Conservation (phyloP, 2,888 invertebrate species). For the Nomada hirtipes region DNA sequence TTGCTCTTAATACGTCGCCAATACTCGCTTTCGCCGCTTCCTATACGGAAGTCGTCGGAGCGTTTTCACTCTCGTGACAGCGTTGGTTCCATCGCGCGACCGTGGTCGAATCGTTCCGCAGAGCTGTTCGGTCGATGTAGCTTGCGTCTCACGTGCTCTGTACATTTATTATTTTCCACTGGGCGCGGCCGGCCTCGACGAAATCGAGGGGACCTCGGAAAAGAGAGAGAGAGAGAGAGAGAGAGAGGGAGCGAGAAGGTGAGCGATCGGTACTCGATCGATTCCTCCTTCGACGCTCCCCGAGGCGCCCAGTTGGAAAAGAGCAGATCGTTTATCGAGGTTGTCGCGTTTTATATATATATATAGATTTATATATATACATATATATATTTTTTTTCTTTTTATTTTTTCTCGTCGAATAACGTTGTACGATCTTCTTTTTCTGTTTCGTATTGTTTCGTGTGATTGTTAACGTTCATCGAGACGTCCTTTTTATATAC, state of each 20-base stretch:
- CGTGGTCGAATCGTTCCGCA: constrained; percentile 36
- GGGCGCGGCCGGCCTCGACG: constrained; percentile 28
- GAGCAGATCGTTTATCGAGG: constrained; percentile 67
- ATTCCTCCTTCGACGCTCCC: neutral
- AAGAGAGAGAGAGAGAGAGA: neutral
- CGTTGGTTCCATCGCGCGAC: constrained; percentile 12
- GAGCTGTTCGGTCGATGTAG: constrained; percentile 20
- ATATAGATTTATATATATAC: neutral
- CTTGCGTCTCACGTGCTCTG: constrained; percentile 29
- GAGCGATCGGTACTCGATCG: neutral
- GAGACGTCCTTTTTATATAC: neutral
- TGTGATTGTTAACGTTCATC: constrained; percentile 77
- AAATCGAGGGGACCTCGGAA: neutral
- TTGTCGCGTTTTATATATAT: constrained; percentile 69
- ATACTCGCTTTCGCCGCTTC: too few relatives aligned
- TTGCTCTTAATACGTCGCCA: neutral
- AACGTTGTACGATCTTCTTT: constrained; percentile 74
- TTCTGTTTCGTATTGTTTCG: constrained; percentile 81
- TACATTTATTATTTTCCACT: constrained; percentile 49
- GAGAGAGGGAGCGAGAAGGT: too few relatives aligned
- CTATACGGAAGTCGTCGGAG: neutral
- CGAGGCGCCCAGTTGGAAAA: constrained; percentile 6
- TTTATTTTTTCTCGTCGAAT: constrained; percentile 36
- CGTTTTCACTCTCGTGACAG: neutral
- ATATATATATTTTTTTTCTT: neutral